phyloP scores from a whole-genome alignment of 2,888 invertebrate genomes.

The Uloborus plumipes region DNA sequence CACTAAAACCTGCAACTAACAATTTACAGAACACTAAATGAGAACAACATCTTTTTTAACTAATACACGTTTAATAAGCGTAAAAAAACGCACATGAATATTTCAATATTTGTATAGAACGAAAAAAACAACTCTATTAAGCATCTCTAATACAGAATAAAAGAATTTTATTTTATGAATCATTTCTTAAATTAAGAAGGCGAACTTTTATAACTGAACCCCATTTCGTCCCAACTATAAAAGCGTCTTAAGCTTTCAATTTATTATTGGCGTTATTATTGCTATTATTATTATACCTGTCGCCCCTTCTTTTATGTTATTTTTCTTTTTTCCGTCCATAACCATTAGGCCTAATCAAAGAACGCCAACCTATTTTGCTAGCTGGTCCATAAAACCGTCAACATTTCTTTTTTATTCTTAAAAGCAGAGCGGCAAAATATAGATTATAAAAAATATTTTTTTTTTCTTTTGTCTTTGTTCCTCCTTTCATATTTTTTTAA shows the following conservation, averaged over 20 bases:
- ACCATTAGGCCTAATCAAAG: conserved; percentile 57
- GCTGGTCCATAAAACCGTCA: conserved; percentile 54
- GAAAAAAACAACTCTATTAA: no score
- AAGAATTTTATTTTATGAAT: not conserved
- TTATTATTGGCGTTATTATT: conserved; percentile 39
- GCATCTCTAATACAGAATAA: no score
- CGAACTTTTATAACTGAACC: not conserved
- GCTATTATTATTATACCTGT: conserved; percentile 34
- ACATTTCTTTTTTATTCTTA: conserved; percentile 42
- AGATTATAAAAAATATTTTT: conserved; percentile 41
- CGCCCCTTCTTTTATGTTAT: conserved; percentile 31
- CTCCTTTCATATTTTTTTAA: conserved; percentile 18
- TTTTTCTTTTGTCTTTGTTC: conserved; percentile 11
- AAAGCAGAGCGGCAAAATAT: conserved; percentile 41
- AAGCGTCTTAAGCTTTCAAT: conserved; percentile 24
- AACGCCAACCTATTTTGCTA: not conserved
- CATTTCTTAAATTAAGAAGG: not conserved
- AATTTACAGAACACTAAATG: no score
- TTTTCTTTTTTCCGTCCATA: conserved; percentile 38
- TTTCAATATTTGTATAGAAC: no score
- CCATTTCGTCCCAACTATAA: not conserved
- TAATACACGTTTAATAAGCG: no score
- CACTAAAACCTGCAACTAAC: no score
- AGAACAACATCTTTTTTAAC: no score
- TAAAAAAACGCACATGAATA: no score